phyloP scores from a whole-genome alignment of 2,888 invertebrate species.

The Tetranychus truncatus region DNA sequence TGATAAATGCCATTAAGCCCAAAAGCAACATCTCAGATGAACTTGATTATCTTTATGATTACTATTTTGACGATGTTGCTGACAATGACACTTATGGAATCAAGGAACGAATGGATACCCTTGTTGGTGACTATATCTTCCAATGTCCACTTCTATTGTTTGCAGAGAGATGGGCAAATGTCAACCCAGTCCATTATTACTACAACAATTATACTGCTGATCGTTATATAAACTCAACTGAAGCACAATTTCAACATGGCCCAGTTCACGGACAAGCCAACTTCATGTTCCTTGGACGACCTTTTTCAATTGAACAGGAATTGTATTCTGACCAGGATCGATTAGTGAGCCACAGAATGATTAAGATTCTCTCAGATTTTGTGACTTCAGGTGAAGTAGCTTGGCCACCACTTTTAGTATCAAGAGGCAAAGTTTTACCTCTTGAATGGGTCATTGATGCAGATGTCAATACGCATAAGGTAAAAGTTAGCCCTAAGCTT shows the following conservation, averaged over 20 bases:
- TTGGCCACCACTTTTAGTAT: not conserved
- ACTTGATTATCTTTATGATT: not conserved
- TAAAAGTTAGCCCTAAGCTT: not conserved
- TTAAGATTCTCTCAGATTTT: not conserved
- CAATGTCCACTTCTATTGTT: not conserved
- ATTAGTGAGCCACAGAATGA: not conserved
- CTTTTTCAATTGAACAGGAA: not conserved
- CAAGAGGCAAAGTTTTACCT: not conserved
- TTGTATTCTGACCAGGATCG: not conserved
- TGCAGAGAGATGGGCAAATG: not conserved
- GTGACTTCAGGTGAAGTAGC: not conserved
- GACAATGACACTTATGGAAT: not conserved
- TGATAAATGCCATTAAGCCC: not conserved
- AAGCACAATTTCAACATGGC: not conserved
- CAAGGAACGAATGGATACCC: not conserved
- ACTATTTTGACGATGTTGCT: not conserved
- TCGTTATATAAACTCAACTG: not conserved
- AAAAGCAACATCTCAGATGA: not conserved
- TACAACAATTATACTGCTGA: not conserved
- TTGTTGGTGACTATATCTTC: not conserved
- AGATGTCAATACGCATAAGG: not conserved
- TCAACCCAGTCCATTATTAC: not conserved
- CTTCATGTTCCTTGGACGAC: not conserved
- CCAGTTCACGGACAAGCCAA: not conserved
- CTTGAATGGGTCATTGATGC: not conserved